phyloP scores from a whole-genome alignment of 2,113 vertebrate species.

The Colius striatus region DNA sequence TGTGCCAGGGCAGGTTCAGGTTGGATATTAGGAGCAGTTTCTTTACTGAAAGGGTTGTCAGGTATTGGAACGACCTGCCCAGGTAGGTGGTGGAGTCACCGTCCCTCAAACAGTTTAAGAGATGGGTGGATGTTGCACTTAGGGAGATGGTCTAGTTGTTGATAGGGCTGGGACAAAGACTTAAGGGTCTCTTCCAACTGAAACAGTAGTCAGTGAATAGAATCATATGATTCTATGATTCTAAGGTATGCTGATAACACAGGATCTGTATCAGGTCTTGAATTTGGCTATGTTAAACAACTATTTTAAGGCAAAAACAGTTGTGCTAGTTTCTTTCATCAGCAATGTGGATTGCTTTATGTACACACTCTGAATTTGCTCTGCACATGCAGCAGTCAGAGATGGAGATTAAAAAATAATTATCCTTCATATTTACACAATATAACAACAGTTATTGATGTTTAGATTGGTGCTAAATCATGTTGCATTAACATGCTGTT shows the following conservation, averaged over 20 bases:
- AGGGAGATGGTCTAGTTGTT: no score
- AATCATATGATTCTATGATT: no score
- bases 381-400: background rate
- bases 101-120: no score
- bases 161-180: no score
- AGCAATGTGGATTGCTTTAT: background rate
- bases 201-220: no score
- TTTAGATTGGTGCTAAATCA: background rate
- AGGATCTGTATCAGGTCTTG: background rate
- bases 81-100: no score
- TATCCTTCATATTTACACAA: background rate
- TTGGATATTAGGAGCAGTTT: no score
- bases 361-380: background rate
- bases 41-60: no score
- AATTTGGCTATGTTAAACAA: background rate
- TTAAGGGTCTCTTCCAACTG: no score
- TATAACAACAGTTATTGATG: background rate
- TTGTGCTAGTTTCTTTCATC: background rate
- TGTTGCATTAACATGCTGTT: background rate
- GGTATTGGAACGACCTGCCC: no score
- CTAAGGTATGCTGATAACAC: background rate
- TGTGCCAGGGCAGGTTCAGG: no score
- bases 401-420: background rate
- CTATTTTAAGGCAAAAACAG: background rate
- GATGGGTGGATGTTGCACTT: no score